Evolutionary conservation across 2,888 invertebrate species (phyloP), one percentile per base, ranked within the genome.

Genomic region (Lordiphosa fenestrarum): DNA sequence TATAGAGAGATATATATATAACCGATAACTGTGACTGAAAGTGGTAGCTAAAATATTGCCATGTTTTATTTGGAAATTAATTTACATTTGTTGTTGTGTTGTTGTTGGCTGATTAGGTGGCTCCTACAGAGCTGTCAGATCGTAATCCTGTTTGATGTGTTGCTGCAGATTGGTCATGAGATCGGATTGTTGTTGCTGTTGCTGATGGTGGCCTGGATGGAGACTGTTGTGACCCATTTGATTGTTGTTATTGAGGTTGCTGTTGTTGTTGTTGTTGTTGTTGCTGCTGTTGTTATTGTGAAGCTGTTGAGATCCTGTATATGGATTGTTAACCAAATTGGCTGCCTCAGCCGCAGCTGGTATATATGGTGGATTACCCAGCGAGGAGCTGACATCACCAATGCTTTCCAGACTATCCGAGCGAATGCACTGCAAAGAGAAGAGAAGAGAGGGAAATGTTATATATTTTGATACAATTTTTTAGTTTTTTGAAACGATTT

Each of bases 71-170:
- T 52, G 25, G 33, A 12, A 30, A 30, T 30, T 42, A 60, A 39
- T 60, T 39, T 63, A 60, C 59, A 60, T 35, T 19, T 39, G 53
- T 53, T 36, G 15, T 15, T 15, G 15, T 15, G 15, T 15, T 15
- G 15, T 15, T 1, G 15, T 15, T 15, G 15, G 33, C n/a, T 21
- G 59, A 33, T 10, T 21, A 41, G 10, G 21, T 12, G 23, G 13
- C 2, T 47, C 90, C 92, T 93, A 93, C 89, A 93, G 92, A 52
- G 95, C 93, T 88, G 95, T 96, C 85, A 96, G 92, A 89, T 95
- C 96, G 88, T 96, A 96, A 90, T 96, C 96, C 77, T 95, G 95
- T 90, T 96, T 96, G 85, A 95, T 95, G 85, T 93, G 89, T 66
- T 87, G 86, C 71, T 87, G 88, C 69, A 88, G 86, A 77, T 88